Percentiles rank a stretch among this genome's conserved stretches.
phyloP scores from a whole-genome alignment of 2,797 vertebrate genomes.

The Pantherophis alleghaniensis region DNA sequence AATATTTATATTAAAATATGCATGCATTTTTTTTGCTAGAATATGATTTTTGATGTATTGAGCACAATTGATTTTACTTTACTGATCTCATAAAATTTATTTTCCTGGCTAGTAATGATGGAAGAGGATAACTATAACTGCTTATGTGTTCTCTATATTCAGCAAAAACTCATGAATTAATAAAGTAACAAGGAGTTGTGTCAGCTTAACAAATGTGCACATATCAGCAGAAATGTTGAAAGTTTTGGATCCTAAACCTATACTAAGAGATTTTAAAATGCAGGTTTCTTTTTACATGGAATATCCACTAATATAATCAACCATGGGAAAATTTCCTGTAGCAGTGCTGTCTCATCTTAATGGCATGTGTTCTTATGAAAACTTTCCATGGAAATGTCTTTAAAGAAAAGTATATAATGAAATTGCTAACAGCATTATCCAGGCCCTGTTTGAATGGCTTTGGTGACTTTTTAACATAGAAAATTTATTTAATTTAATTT shows the following conservation, averaged over 20 bases:
- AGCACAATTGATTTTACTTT: constrained; percentile 16
- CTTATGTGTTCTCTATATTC: constrained; percentile 4
- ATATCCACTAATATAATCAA: neutral
- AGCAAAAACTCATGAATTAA: neutral
- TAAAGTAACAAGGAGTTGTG: neutral
- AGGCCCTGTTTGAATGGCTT: neutral
- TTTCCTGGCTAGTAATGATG: constrained; percentile 26
- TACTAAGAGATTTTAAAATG: neutral
- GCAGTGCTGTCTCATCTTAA: too few species aligned
- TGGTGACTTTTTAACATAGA: neutral
- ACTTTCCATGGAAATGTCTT: neutral
- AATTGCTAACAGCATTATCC: neutral
- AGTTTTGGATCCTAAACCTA: neutral
- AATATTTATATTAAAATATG: constrained; percentile 32
- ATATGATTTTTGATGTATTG: neutral
- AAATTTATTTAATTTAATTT: too few species aligned
- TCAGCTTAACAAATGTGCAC: neutral
- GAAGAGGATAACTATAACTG: constrained; percentile 18
- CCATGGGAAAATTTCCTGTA: neutral
- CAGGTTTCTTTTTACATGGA: neutral
- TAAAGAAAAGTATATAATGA: neutral
- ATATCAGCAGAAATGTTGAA: neutral
- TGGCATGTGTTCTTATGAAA: neutral
- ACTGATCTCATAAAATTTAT: constrained; percentile 33
- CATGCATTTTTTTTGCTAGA: neutral